Base-by-base conservation (phyloP, 2,797 vertebrate genomes). In the Rhabdophis nuchalis region DNA sequence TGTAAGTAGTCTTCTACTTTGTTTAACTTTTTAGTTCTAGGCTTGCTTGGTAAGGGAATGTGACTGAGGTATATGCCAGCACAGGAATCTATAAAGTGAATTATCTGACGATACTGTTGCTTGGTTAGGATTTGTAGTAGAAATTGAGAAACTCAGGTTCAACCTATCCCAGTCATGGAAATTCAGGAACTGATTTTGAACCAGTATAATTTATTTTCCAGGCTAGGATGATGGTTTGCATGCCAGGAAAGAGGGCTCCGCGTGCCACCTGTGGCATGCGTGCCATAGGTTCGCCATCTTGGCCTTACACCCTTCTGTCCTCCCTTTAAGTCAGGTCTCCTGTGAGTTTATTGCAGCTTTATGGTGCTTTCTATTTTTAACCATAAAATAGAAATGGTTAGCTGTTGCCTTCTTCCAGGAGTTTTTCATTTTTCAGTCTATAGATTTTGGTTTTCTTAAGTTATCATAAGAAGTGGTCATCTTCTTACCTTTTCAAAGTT, bases 1-100 rank as follows among this genome's bases (percentile, higher is more conserved):
- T 94, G 96, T 96, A 96, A 95, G 95, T 94, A 88, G 32, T 36
- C 1, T 41, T 4, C 91, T 7, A 10, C 41, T 0, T 0, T 77
- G 23, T 1, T 57, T 29, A 91, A 32, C 4, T 53, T 53, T 1
- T 56, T 52, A 6, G 20, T 27, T 82, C 10, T 46, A 25, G 36
- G 5, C 4, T 56, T 77, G 89, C 27, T 54, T 86, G 18, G 52
- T 20, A 86, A n/a, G 29, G 29, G 9, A 46, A 46, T 82, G 36
- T 82, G 10, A 9, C 72, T 77, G 72, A 77, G 18, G 8, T 25
- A 82, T 82, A 46, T 46, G 12, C 20, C 20, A 82, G 72, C 72
- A 82, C 36, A 41, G 9, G 36, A 46, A 82, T 46, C 20, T 9
- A 82, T 82, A 82, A 77, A 77, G 36, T 46, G 72, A 82, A 82